phyloP scores from a whole-genome alignment of 37 sponge, comb jelly and placozoan species.

The Lycopodina hypogea region DNA sequence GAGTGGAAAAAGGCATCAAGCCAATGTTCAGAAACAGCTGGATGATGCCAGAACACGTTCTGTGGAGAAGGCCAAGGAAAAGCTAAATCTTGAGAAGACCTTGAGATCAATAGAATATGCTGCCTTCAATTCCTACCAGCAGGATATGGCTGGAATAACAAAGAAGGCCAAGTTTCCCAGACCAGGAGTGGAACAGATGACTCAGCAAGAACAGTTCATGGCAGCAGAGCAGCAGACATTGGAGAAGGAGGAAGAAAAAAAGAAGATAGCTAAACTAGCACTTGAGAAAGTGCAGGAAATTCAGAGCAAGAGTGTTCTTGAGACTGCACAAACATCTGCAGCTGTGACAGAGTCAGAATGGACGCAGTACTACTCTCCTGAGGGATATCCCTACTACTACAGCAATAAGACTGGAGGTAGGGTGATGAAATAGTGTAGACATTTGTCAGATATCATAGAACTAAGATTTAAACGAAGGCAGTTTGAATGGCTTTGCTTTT shows the following conservation, averaged over 20 bases:
- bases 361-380: conserved; percentile 53
- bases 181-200: neutral
- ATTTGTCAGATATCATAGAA: neutral
- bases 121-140: conserved; percentile 41
- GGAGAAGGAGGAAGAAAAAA: conserved; percentile 1
- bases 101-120: conserved; percentile 50
- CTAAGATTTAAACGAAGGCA: no score
- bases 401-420: conserved; percentile 73
- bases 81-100: conserved; percentile 20
- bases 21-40: conserved; percentile 64
- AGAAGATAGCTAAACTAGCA: conserved; percentile 1
- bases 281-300: conserved; percentile 8
- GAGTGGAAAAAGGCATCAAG: conserved; percentile 72
- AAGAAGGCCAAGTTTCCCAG: neutral
- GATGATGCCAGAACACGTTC: conserved; percentile 24
- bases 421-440: no score
- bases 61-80: conserved; percentile 38
- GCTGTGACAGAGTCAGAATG: conserved; percentile 34
- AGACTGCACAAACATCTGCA: neutral
- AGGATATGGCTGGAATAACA: conserved; percentile 19
- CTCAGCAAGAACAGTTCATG: neutral
- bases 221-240: neutral
- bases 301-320: neutral
- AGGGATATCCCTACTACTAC: conserved; percentile 82
- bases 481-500: no score